Evolutionary conservation across 1,140 invertebrate species (phyloP).

Genomic region (Drosophila sp.): DNA sequence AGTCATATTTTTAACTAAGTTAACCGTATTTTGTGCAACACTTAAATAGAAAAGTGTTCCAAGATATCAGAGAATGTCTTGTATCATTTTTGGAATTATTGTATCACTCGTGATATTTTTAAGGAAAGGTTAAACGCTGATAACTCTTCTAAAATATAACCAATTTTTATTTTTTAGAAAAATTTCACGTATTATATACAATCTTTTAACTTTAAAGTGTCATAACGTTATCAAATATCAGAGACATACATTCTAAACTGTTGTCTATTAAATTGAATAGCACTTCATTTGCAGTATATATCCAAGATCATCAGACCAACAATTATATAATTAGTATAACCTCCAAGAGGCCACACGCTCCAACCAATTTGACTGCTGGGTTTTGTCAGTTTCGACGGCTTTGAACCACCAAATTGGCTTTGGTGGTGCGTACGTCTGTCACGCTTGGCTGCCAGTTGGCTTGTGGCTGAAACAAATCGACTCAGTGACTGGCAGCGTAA

Average conservation of each 20-base stretch:
- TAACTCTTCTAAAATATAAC: neutral
- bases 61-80: no score
- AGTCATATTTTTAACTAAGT: neutral
- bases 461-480: conserved; percentile 12
- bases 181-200: no score
- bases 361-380: conserved; percentile 19
- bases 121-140: neutral
- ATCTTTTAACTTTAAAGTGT: no score
- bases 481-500: conserved; percentile 3
- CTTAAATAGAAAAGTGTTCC: no score
- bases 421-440: conserved; percentile 64
- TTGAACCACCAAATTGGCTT: conserved; percentile 65
- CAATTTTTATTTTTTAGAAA: no score
- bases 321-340: conserved; percentile 14
- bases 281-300: neutral
- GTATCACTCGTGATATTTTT: no score
- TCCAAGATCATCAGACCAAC: conserved; percentile 1
- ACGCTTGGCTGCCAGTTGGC: conserved; percentile 58
- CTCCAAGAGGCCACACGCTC: conserved; percentile 24
- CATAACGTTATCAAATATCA: no score
- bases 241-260: no score
- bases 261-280: no score
- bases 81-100: no score
- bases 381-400: conserved; percentile 42
- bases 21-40: neutral